Conservation (phyloP, 2,888 invertebrate genomes). For the Cerastis rubricosa region DNA sequence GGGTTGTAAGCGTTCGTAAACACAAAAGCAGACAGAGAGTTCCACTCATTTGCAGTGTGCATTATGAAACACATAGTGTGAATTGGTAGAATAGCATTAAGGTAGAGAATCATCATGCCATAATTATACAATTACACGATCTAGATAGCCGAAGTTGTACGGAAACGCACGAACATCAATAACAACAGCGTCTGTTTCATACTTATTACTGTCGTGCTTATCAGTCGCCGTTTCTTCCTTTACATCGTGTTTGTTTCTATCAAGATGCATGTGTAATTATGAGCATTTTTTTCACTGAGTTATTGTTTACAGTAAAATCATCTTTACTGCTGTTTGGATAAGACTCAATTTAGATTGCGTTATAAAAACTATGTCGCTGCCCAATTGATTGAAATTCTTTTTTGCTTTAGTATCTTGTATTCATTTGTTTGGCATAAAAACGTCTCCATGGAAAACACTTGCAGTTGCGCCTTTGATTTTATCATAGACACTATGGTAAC, state of each 20-base stretch:
- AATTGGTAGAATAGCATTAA: too few species aligned
- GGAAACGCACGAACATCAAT: slow-evolving; percentile 42
- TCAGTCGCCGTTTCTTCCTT: slow-evolving; percentile 26
- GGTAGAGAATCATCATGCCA: too few species aligned
- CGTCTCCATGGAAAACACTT: neutral
- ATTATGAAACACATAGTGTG: too few species aligned
- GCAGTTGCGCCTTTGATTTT: neutral
- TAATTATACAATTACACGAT: slow-evolving; percentile 31
- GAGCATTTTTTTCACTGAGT: neutral
- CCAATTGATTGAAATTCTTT: neutral
- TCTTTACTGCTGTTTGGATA: too few species aligned
- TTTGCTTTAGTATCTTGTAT: neutral
- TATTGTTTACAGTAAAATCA: neutral
- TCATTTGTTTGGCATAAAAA: neutral
- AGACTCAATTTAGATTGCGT: neutral
- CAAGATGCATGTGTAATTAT: slow-evolving; percentile 40
- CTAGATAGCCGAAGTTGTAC: slow-evolving; percentile 35
- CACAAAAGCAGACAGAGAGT: too few species aligned
- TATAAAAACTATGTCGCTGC: neutral
- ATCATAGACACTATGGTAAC: neutral
- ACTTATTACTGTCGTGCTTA: slow-evolving; percentile 30
- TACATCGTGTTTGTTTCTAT: slow-evolving; percentile 31
- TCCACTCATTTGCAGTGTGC: too few species aligned
- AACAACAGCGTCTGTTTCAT: slow-evolving; percentile 7
- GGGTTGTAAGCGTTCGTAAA: too few species aligned